Evolutionary conservation across 2,113 vertebrate genomes (phyloP).

Genomic region (Leucopsar rothschildi): DNA sequence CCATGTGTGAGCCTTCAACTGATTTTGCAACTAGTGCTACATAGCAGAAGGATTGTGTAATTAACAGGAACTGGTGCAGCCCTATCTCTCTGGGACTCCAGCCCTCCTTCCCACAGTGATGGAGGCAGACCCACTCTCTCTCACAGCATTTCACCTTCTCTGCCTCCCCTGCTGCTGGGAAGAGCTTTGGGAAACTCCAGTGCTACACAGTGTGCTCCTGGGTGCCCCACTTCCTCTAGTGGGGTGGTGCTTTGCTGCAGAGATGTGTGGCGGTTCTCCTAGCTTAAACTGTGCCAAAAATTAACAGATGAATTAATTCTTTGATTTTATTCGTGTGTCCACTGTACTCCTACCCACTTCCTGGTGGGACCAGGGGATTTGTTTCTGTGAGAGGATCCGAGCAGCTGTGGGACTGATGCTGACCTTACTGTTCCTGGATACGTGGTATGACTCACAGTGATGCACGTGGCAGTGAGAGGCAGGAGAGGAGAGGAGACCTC

Average conservation of each 20-base stretch:
- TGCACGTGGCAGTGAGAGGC: not conserved
- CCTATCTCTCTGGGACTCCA: constrained; percentile 23
- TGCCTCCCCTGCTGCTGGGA: not conserved
- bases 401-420: constrained; percentile 20
- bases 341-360: not conserved
- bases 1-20: constrained; percentile 32
- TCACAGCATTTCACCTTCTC: not conserved
- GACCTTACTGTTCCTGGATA: not conserved
- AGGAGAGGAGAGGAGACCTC: not conserved
- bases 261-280: not conserved
- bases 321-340: not conserved
- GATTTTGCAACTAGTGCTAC: constrained; percentile 58
- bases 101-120: not conserved
- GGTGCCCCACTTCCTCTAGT: not conserved
- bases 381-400: not conserved
- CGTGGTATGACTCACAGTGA: not conserved
- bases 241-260: not conserved
- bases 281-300: not conserved
- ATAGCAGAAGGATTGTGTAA: constrained; percentile 65
- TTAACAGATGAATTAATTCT: not conserved
- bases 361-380: not conserved
- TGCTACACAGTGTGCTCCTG: not conserved
- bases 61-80: constrained; percentile 19
- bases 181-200: not conserved
- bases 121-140: not conserved